These are phyloP conservation scores for Nysson spinosus DNA, from an alignment of 2,888 invertebrate species.

Conservation along the genomic window DNA sequence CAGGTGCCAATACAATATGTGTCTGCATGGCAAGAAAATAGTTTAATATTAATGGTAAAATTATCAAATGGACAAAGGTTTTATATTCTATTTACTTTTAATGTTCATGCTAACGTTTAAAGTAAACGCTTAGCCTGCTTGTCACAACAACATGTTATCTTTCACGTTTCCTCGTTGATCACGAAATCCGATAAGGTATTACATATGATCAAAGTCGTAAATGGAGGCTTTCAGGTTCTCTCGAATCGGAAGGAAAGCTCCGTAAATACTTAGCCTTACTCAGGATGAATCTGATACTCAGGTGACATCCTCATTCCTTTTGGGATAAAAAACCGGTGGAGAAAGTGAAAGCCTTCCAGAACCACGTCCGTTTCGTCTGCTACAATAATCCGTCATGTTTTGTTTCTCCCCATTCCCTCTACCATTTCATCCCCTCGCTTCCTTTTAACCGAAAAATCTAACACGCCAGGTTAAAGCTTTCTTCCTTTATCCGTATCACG, in stretches of 20 bases:
- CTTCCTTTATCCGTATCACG: too few species aligned
- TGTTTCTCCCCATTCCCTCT: neutral
- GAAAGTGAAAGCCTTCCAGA: constrained; percentile 10
- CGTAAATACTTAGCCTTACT: neutral
- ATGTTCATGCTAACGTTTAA: too few species aligned
- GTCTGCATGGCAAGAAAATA: too few species aligned
- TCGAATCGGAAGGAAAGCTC: neutral
- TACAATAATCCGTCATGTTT: constrained; percentile 39
- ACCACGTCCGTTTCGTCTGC: constrained; percentile 7
- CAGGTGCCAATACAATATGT: too few species aligned
- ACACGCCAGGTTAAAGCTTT: neutral
- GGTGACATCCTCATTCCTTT: neutral
- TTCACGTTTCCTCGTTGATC: constrained; percentile 5
- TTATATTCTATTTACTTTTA: too few species aligned
- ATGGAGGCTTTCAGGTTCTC: constrained; percentile 10
- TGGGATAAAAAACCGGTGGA: neutral
- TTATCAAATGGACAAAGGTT: too few species aligned
- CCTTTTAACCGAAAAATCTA: neutral
- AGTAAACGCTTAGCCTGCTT: too few species aligned
- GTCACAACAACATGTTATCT: too few species aligned
- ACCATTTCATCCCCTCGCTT: neutral
- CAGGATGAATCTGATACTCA: neutral
- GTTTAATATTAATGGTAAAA: too few species aligned
- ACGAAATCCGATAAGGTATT: constrained; percentile 10
- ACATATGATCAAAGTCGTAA: constrained; percentile 8